These are phyloP conservation scores for Drosophila bunnanda DNA, from an alignment of 2,888 invertebrate species.

Conservation along the genomic window DNA sequence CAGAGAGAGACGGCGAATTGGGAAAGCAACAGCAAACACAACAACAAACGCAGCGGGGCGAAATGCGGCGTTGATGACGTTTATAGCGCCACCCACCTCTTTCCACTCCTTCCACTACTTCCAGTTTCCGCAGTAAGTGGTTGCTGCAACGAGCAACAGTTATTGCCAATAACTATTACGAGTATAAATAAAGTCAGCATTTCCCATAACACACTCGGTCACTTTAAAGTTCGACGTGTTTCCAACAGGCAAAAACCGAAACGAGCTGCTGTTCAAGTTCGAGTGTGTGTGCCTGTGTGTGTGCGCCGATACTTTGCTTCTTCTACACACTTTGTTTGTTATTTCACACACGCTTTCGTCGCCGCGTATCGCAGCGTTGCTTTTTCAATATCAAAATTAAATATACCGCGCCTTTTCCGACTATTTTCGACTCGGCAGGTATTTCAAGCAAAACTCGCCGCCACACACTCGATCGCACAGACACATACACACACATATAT, in stretches of 20 bases:
- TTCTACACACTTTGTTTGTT: slow-evolving; percentile 71
- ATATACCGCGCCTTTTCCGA: slow-evolving; percentile 13
- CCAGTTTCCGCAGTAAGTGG: neutral
- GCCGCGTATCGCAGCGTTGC: slow-evolving; percentile 63
- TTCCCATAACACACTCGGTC: slow-evolving; percentile 5
- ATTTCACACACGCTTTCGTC: slow-evolving; percentile 74
- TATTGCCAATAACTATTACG: slow-evolving; percentile 4
- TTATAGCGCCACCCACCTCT: slow-evolving; percentile 29
- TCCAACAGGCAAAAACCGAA: slow-evolving; percentile 50
- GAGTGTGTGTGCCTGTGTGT: slow-evolving; percentile 51
- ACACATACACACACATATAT: slow-evolving; percentile 10
- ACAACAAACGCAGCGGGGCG: slow-evolving; percentile 44
- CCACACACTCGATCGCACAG: slow-evolving; percentile 15
- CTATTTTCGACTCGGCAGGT: slow-evolving; percentile 30
- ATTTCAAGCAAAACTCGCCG: slow-evolving; percentile 29
- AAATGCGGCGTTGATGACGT: slow-evolving; percentile 63
- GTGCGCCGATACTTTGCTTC: slow-evolving; percentile 67
- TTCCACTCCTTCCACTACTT: slow-evolving; percentile 7
- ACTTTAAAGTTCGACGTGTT: slow-evolving; percentile 38
- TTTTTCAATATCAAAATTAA: slow-evolving; percentile 44
- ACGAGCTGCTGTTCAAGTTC: slow-evolving; percentile 53
- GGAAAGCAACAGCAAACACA: slow-evolving; percentile 71
- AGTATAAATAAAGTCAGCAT: neutral
- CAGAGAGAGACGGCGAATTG: slow-evolving; percentile 66
- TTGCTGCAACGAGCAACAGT: slow-evolving; percentile 6